phyloP scores from a whole-genome alignment of 2,888 invertebrate species.

The Dryadula phaetusa region DNA sequence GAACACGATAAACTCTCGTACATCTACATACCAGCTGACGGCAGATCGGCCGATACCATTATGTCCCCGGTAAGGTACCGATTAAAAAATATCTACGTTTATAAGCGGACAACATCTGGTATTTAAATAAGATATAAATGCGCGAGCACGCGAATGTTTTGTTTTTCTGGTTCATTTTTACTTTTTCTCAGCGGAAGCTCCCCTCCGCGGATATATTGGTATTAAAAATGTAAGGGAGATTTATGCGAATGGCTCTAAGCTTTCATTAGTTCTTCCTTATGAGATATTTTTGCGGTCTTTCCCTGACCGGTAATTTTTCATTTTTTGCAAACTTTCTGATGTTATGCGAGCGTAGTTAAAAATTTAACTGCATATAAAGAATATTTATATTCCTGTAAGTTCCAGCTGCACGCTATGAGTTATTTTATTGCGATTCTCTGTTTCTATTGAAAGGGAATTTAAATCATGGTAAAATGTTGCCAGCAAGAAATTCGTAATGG shows the following conservation, averaged over 20 bases:
- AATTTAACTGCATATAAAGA: conserved; percentile 83
- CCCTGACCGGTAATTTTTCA: conserved; percentile 84
- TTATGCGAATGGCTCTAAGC: conserved; percentile 85
- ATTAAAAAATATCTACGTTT: conserved; percentile 81
- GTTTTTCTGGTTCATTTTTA: conserved; percentile 72
- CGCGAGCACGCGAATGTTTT: conserved; percentile 76
- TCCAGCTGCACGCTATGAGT: conserved; percentile 80
- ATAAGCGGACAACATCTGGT: conserved; percentile 82
- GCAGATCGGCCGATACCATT: conserved; percentile 82
- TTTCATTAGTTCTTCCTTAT: conserved; percentile 83
- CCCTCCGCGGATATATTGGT: conserved; percentile 82
- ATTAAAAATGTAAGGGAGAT: conserved; percentile 85
- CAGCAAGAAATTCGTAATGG: conserved; percentile 57
- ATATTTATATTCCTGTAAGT: conserved; percentile 75
- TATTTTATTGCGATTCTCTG: conserved; percentile 74
- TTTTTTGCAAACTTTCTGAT: conserved; percentile 80
- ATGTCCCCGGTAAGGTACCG: conserved; percentile 82
- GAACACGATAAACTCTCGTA: conserved; percentile 75
- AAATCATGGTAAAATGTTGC: conserved; percentile 58
- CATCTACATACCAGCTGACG: conserved; percentile 82
- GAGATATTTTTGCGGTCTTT: conserved; percentile 81
- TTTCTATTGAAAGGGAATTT: conserved; percentile 62
- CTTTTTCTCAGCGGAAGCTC: conserved; percentile 69
- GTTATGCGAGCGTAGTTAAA: conserved; percentile 68
- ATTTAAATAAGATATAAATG: conserved; percentile 84